Evolutionary conservation across 2,888 invertebrate genomes (phyloP), one percentile per base, ranked within the genome.

Genomic region (Nemotelus pantherinus): DNA sequence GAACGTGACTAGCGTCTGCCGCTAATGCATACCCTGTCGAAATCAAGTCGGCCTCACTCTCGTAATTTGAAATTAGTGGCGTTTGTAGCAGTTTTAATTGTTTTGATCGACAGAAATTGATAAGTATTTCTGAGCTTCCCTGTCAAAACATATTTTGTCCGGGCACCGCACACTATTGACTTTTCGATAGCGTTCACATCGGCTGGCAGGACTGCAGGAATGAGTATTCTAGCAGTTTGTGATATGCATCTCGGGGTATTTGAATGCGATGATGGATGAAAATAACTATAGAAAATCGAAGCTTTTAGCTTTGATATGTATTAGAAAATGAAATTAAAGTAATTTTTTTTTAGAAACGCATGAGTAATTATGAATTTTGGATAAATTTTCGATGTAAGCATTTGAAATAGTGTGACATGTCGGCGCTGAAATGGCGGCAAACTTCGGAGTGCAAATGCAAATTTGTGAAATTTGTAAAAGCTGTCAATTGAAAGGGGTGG

Each of bases 81-180:
- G 25, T 25, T 25, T 25, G 53, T 41, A 43, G 53, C 43, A 39
- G 43, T 7, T 47, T 70, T 25, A 3, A 44, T 70, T 70, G 70
- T 70, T 70, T 70, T 53, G 70, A 43, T 70, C 53, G 70, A 70
- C 70, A 44, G 67, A 67, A 67, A 67, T 48, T 67, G 67, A 48
- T 48, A 70, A 53, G 4, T 70, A 55, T 65, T 70, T 70, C 50
- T 47, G 57, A 60, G 47, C 4, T 25, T 58, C 58, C 1, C 72
- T 60, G 72, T 72, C 72, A 72, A 47, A 72, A 47, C 45, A n/a
- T 71, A 71, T 43, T 72, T 72, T 45, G 25, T 41, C 25, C 58
- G 47, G 72, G 58, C 57, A 47, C 72, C 72, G 72, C 72, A 72
- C 44, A 25, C 10, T n/a, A 39, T 60, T 63, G 60, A 63, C 74